phyloP scores from a whole-genome alignment of 2,888 invertebrate species.

The Aspidapion aeneum region DNA sequence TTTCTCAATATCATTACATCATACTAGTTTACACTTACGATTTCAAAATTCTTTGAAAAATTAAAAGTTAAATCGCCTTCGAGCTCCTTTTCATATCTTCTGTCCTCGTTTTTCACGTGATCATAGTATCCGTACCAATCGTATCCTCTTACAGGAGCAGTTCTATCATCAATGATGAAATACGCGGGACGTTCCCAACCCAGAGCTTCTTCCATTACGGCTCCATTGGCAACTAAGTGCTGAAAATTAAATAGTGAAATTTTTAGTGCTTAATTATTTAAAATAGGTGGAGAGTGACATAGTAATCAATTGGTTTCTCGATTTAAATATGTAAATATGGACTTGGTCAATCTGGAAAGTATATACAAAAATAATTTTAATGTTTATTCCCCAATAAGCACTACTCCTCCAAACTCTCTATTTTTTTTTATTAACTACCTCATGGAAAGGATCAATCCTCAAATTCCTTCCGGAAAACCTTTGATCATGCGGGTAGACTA shows the following conservation, averaged over 20 bases:
- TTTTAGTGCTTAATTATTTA: no score
- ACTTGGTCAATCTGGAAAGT: no score
- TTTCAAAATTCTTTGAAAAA: constrained; percentile 74
- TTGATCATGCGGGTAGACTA: constrained; percentile 81
- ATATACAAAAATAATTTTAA: no score
- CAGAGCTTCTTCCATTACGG: constrained; percentile 83
- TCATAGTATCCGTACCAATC: constrained; percentile 87
- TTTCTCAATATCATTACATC: no score
- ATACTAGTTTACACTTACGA: no score
- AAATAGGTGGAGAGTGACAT: no score
- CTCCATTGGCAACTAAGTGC: constrained; percentile 69
- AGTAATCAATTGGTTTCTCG: no score
- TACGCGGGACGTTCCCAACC: constrained; percentile 90
- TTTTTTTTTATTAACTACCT: no score
- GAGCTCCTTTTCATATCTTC: constrained; percentile 65
- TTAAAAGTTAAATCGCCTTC: constrained; percentile 76
- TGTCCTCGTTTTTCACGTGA: constrained; percentile 59
- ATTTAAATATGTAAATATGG: no score
- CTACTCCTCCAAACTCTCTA: no score
- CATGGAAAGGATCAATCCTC: constrained; percentile 64
- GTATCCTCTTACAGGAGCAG: constrained; percentile 66
- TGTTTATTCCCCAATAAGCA: no score
- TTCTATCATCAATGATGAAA: constrained; percentile 55
- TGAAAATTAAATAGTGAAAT: constrained; percentile 34
- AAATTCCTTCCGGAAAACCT: constrained; percentile 75